Percentiles rank a stretch among this genome's conserved stretches.
Evolutionary conservation across 2,888 invertebrate species (phyloP).

Genomic region (Xanthia togata): DNA sequence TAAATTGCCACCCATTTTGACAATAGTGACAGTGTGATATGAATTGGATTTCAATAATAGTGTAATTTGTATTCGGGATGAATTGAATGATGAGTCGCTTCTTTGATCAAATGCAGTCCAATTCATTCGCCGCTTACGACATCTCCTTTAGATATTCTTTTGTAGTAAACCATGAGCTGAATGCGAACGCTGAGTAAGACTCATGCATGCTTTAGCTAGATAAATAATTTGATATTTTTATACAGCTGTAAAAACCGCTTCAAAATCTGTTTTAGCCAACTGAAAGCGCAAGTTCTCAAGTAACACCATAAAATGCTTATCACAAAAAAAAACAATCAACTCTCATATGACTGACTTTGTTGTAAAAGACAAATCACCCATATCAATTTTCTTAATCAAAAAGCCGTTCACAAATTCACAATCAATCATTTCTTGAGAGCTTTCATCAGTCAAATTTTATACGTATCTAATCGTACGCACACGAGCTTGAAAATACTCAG

Average conservation of each 20-base stretch:
- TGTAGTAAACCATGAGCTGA: neutral
- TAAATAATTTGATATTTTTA: neutral
- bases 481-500: slow-evolving; percentile 12
- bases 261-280: neutral
- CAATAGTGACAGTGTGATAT: neutral
- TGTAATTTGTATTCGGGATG: slow-evolving; percentile 20
- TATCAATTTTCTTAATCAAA: slow-evolving; percentile 36
- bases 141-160: slow-evolving; percentile 5
- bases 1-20: slow-evolving; percentile 25
- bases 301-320: neutral
- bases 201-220: neutral
- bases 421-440: slow-evolving; percentile 43
- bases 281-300: neutral
- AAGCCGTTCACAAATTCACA: slow-evolving; percentile 23
- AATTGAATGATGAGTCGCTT: slow-evolving; percentile 22
- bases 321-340: neutral
- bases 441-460: slow-evolving; percentile 39
- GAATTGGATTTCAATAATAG: slow-evolving; percentile 23
- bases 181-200: neutral
- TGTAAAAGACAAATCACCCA: slow-evolving; percentile 31
- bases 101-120: slow-evolving; percentile 8
- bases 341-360: neutral
- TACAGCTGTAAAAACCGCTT: neutral
- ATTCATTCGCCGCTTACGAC: slow-evolving; percentile 23
- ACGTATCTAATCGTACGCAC: slow-evolving; percentile 16